phyloP scores from a whole-genome alignment of 1,140 invertebrate genomes.

The Frieseomelitta varia region DNA sequence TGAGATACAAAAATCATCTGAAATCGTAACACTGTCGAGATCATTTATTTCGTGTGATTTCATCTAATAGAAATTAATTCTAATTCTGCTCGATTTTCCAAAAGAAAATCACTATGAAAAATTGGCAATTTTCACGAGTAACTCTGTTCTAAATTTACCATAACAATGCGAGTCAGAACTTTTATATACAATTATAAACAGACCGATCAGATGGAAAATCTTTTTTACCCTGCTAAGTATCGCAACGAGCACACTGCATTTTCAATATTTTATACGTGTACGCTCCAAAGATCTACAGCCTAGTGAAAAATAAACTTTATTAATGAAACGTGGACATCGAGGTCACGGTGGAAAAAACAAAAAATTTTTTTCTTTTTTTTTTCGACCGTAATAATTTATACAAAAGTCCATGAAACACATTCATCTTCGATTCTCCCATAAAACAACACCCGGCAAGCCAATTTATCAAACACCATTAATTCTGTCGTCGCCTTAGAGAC shows the following conservation, averaged over 20 bases:
- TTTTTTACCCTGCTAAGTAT: too few species aligned
- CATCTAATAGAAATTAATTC: too few species aligned
- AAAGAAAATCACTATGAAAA: too few species aligned
- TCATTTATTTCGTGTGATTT: background rate
- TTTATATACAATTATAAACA: too few species aligned
- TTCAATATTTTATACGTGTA: too few species aligned
- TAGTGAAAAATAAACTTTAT: background rate
- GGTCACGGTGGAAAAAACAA: background rate
- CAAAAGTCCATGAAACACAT: background rate
- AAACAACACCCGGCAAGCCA: background rate
- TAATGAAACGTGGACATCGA: background rate
- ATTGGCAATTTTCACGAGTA: too few species aligned
- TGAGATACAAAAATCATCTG: background rate
- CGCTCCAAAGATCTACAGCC: background rate
- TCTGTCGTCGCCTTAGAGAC: background rate
- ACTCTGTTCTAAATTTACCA: too few species aligned
- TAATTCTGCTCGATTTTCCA: too few species aligned
- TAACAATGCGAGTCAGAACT: too few species aligned
- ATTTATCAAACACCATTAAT: background rate
- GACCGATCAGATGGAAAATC: too few species aligned
- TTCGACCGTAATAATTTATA: constrained; percentile 11
- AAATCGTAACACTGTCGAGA: background rate
- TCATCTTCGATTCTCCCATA: background rate
- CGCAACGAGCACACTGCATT: too few species aligned
- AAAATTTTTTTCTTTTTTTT: background rate